These are phyloP conservation scores for Poeciliopsis turneri DNA, from an alignment of 2,797 vertebrate genomes.

Conservation along the genomic window DNA sequence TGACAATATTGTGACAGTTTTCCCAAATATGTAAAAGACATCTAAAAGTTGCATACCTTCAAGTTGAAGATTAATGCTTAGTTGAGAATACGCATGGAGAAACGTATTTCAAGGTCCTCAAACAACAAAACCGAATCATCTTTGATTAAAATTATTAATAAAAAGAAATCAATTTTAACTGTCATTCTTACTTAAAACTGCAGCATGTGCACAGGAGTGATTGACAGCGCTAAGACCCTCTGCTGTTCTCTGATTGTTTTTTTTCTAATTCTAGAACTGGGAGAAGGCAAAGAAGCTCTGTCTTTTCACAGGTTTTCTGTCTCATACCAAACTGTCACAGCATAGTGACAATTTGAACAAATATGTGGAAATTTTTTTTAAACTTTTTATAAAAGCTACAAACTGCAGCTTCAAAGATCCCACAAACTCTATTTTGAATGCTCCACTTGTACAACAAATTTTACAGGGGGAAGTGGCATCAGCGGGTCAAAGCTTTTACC, in stretches of 20 bases:
- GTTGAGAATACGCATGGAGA: neutral
- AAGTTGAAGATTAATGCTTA: neutral
- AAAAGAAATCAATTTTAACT: neutral
- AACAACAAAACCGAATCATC: neutral
- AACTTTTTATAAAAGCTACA: neutral
- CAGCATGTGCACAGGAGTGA: no score
- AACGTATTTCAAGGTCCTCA: neutral
- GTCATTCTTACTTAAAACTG: no score
- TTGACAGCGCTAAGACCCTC: no score
- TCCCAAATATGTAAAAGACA: no score
- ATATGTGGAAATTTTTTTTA: no score
- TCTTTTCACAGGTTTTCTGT: no score
- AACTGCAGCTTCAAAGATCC: neutral
- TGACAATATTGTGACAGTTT: no score
- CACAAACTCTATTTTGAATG: neutral
- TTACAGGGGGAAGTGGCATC: neutral
- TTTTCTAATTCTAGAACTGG: no score
- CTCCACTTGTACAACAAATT: neutral
- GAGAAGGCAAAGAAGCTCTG: no score
- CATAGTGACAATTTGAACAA: no score
- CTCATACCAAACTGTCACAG: no score
- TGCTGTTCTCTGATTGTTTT: no score
- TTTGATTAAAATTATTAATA: neutral
- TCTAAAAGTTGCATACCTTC: neutral
- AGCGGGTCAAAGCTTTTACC: neutral